Conservation (phyloP, 1,140 invertebrate genomes). For the Zaprionus capensis region DNA sequence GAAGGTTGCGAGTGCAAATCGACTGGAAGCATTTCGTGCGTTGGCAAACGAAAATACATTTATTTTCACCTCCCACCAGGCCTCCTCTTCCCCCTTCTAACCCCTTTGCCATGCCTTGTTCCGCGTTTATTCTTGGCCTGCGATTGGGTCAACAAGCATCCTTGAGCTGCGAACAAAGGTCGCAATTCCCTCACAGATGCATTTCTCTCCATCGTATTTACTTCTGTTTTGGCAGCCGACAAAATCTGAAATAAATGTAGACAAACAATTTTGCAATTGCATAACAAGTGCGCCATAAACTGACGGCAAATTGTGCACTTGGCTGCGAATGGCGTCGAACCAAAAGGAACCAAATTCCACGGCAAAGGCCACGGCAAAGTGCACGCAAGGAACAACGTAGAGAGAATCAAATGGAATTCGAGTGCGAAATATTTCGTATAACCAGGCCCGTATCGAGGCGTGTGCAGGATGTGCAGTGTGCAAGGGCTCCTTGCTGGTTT, state of each 20-base stretch:
- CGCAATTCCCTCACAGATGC: slow-evolving; percentile 46
- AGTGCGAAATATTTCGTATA: neutral
- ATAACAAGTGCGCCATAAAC: slow-evolving; percentile 4
- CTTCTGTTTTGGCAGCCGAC: slow-evolving; percentile 27
- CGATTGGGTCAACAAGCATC: slow-evolving; percentile 61
- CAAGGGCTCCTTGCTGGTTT: too few species aligned
- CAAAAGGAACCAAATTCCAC: neutral
- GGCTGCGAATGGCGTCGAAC: neutral
- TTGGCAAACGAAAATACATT: slow-evolving; percentile 73
- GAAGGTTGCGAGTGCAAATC: slow-evolving; percentile 63
- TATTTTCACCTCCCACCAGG: slow-evolving; percentile 7
- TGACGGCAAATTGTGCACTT: slow-evolving; percentile 1
- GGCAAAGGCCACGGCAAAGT: slow-evolving; percentile 4
- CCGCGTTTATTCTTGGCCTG: slow-evolving; percentile 65
- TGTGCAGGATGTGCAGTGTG: too few species aligned
- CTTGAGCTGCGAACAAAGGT: slow-evolving; percentile 74
- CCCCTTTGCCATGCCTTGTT: neutral
- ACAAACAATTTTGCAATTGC: slow-evolving; percentile 8
- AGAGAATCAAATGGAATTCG: neutral
- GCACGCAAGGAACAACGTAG: neutral
- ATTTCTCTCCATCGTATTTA: slow-evolving; percentile 33
- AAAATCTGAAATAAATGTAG: slow-evolving; percentile 29
- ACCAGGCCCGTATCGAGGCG: too few species aligned
- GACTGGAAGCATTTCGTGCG: slow-evolving; percentile 77
- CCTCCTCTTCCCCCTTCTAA: neutral